A percentile compares a stretch with the other conserved stretches of the same genome.
These are phyloP conservation scores for Uria lomvia DNA, from an alignment of 2,113 vertebrate species.

Conservation along the genomic window DNA sequence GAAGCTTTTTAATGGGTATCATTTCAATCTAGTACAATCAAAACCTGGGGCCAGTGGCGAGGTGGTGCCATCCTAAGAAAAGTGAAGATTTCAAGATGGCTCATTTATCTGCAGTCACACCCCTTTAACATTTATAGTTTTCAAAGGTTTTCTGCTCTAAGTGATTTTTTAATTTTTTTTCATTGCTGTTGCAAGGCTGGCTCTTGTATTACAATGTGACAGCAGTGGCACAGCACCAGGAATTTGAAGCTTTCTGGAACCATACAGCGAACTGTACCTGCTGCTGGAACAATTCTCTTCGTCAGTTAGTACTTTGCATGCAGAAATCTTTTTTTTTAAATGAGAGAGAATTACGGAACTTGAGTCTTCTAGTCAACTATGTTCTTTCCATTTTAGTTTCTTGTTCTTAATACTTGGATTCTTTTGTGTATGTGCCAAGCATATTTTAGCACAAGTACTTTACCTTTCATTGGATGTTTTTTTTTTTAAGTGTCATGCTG, in stretches of 20 bases:
- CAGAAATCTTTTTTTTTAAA: neutral
- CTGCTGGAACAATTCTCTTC: neutral
- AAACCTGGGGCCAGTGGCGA: neutral
- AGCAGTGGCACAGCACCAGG: neutral
- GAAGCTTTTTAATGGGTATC: neutral
- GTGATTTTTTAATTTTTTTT: neutral
- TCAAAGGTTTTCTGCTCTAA: neutral
- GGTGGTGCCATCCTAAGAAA: neutral
- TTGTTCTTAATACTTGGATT: neutral
- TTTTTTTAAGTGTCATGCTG: neutral
- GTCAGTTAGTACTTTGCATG: neutral
- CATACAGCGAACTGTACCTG: neutral
- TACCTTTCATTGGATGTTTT: neutral
- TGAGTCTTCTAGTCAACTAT: neutral
- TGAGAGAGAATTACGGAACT: neutral
- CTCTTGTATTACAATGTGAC: neutral
- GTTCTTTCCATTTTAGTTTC: neutral
- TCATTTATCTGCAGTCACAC: neutral
- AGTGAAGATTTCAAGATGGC: neutral
- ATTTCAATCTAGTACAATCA: neutral
- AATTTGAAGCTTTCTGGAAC: neutral
- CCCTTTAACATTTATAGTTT: neutral
- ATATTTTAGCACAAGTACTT: neutral
- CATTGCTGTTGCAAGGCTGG: neutral
- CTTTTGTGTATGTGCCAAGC: neutral